Percentiles rank a stretch among this genome's conserved stretches.
phyloP scores from a whole-genome alignment of 1,140 invertebrate species.

The Drosophila ananassae region DNA sequence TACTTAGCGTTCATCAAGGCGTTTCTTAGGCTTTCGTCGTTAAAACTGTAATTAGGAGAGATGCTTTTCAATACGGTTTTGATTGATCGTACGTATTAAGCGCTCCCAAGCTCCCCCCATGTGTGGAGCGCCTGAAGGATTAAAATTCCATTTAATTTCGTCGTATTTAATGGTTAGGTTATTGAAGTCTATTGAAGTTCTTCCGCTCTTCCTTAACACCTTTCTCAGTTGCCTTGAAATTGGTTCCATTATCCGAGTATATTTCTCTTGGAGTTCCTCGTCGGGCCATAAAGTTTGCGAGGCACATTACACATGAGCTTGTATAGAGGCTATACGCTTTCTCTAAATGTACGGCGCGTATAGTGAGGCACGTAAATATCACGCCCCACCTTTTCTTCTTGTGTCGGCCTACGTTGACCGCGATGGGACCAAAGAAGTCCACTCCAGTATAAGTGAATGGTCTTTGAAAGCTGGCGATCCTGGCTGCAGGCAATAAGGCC shows the following conservation, averaged over 20 bases:
- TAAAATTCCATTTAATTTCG: conserved; percentile 2
- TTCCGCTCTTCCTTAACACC: background rate
- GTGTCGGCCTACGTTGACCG: background rate
- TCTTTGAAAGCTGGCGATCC: background rate
- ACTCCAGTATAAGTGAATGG: background rate
- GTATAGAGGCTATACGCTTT: background rate
- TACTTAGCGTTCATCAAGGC: too few species aligned
- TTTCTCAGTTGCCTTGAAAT: conserved; percentile 14
- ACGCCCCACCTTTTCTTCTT: conserved; percentile 8
- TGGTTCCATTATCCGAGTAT: conserved; percentile 7
- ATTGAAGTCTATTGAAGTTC: background rate
- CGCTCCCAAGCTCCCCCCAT: too few species aligned
- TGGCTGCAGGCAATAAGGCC: background rate
- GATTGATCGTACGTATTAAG: too few species aligned
- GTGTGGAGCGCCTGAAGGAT: background rate
- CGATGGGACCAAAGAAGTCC: conserved; percentile 3
- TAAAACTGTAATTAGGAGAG: too few species aligned
- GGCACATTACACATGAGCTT: conserved; percentile 2
- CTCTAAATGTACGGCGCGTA: background rate
- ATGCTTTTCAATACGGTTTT: too few species aligned
- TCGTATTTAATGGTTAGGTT: background rate
- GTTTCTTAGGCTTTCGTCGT: too few species aligned
- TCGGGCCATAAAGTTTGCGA: background rate
- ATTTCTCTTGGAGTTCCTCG: conserved; percentile 5
- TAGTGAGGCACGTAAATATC: background rate